Percentiles rank a stretch among this genome's conserved stretches.
Conservation (phyloP, 2,113 vertebrate species). For the Paramormyrops kingsleyae region DNA sequence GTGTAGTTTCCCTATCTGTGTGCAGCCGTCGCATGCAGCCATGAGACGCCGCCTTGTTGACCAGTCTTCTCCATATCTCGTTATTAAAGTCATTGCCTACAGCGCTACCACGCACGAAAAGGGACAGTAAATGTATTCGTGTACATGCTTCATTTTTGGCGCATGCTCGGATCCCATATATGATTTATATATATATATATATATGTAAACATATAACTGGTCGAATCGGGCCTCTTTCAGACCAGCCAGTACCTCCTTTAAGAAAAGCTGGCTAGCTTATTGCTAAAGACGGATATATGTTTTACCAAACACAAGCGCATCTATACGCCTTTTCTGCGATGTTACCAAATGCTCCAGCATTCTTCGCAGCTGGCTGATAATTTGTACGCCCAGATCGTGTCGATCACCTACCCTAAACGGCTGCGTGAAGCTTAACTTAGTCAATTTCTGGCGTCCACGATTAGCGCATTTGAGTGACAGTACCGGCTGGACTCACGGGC, state of each 20-base stretch:
- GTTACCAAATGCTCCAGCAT: background rate
- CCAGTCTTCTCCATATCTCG: background rate
- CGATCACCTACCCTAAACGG: conserved; percentile 52
- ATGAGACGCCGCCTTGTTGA: background rate
- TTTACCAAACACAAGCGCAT: conserved; percentile 13
- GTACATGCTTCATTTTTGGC: background rate
- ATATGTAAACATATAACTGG: conserved; percentile 9
- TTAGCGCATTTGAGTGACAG: conserved; percentile 56
- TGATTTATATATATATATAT: background rate
- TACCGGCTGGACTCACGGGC: conserved; percentile 49
- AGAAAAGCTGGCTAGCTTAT: background rate
- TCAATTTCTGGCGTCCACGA: conserved; percentile 37
- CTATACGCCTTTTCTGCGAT: background rate
- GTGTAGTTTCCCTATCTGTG: background rate
- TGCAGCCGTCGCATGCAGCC: background rate
- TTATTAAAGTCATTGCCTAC: background rate
- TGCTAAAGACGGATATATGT: conserved; percentile 4
- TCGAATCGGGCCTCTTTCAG: conserved; percentile 14
- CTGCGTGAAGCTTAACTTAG: conserved; percentile 30
- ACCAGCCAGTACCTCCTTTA: background rate
- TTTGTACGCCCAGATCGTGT: background rate
- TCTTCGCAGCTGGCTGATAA: background rate
- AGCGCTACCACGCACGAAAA: background rate
- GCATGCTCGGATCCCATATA: background rate
- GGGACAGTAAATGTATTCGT: background rate